Base-by-base conservation (phyloP, 2,888 invertebrate species). In the Heteromurus nitidus region DNA sequence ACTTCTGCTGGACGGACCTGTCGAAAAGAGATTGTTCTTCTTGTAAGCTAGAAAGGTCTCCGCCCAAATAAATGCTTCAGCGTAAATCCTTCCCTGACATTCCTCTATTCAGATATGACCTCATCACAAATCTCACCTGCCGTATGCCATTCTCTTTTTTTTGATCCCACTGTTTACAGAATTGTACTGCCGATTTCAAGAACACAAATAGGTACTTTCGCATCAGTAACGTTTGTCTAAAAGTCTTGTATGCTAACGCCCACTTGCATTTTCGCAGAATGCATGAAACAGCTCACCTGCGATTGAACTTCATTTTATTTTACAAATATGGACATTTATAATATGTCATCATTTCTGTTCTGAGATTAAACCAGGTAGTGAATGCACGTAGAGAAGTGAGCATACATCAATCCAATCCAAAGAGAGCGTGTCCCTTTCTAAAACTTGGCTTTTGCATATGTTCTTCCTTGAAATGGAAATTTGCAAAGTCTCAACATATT, bases 321-420 rank as follows among this genome's bases (percentile, higher is more conserved):
- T 36, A 30, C 28, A 3, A 26, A 18, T 42, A 28, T 30, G 36
- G 44, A 42, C 20, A 36, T 31, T n/a, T 31, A 30, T 62, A 31
- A 31, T 30, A 36, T 36, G 36, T 9, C 3, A 62, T 58, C 50
- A 11, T 55, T 55, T 55, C 36, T 36, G 13, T 9, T 13, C 36
- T 36, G 13, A 36, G 36, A 36, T 65, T 68, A 76, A 76, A 76
- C 75, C 75, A 76, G 75, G 75, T 76, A 76, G 68, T 76, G 28
- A 65, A 2, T 65, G 36, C 30, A 28, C 26, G 58, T n/a, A 58
- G 65, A 16, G 65, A 22, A 11, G 44, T 26, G 16, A 30, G 7
- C 68, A 69, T 53, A 31, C 26, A 44, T 28, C 30, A 30, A 24
- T 30, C 20, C 16, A 60, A n/a, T 30, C 16, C 30, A 62, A 30